phyloP scores from a whole-genome alignment of 2,888 invertebrate genomes.

The Tillus elongatus region DNA sequence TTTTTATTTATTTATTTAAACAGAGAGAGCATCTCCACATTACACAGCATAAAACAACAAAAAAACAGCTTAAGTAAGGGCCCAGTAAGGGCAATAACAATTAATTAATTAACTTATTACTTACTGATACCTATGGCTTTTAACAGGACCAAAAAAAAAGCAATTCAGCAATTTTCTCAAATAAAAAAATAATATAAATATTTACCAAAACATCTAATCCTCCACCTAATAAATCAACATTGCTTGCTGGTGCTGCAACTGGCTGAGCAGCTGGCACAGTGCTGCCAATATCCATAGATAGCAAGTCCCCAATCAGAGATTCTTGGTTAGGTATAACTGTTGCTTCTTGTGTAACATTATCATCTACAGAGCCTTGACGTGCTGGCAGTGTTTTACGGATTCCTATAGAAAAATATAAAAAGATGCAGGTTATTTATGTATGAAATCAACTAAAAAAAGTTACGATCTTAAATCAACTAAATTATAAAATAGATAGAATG shows the following conservation, averaged over 20 bases:
- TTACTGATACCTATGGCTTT: too few species aligned
- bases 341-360: conserved; percentile 37
- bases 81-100: too few species aligned
- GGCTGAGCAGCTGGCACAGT: conserved; percentile 49
- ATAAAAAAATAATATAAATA: conserved; percentile 1
- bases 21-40: too few species aligned
- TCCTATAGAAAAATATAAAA: conserved; percentile 40
- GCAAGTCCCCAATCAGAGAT: conserved; percentile 89
- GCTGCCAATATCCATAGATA: conserved; percentile 90
- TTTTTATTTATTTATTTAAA: too few species aligned
- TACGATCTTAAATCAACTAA: too few species aligned
- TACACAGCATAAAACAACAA: too few species aligned
- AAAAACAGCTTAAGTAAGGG: too few species aligned
- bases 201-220: conserved; percentile 80
- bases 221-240: conserved; percentile 78
- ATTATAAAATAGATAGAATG: too few species aligned
- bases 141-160: conserved; percentile 3
- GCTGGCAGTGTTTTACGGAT: conserved; percentile 74
- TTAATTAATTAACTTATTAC: background rate
- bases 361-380: conserved; percentile 43
- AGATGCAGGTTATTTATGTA: background rate
- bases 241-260: conserved; percentile 49
- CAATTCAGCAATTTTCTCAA: too few species aligned
- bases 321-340: conserved; percentile 77
- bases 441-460: too few species aligned